Evolutionary conservation across 35 echinoderm and acorn worm genomes (phyloP), one percentile per base, ranked within the genome.

Genomic region (Chiridota heheva): DNA sequence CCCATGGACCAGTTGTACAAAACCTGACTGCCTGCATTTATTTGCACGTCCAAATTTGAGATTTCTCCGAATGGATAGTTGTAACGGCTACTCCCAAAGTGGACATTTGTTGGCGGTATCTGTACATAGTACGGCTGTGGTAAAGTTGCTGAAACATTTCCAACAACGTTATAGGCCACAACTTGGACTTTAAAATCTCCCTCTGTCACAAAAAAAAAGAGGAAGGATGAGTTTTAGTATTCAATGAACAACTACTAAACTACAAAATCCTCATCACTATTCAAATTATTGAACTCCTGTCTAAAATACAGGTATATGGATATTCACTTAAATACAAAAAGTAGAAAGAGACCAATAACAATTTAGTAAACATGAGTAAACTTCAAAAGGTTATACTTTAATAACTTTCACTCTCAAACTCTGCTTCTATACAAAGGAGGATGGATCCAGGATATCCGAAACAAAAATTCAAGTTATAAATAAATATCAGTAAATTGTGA

Each of bases 1-100:
- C 95, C 95, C 95, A 98, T 98, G 15, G 95, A 91, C 95, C 95
- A 98, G 58, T 91, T 88, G 43, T 81, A 98, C 16, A 73, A 48
- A 45, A 98, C 34, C 15, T 98, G 67, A 47, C 61, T 91, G 61
- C 88, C 93, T 13, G 34, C 25, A 15, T 72, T 66, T 12, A 92
- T 44, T 8, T 51, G 15, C 0, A 91, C 85, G 2, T 69, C 49
- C 25, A 98, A 41, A 33, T 74, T 51, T 0, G 89, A 48, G 8
- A 67, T 45, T 28, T 98, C 67, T 25, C 95, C 95, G 49, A 91
- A 85, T 0, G 42, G 55, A 38, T 69, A 72, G 10, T 40, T 69
- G 47, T 98, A 81, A 18, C 49, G 28, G 36, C 18, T 68, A 25
- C 74, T 76, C 43, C 77, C 73, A 68, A 71, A 88, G 17, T 38